phyloP scores from a whole-genome alignment of 2,797 vertebrate species.

The Staurois parvus region DNA sequence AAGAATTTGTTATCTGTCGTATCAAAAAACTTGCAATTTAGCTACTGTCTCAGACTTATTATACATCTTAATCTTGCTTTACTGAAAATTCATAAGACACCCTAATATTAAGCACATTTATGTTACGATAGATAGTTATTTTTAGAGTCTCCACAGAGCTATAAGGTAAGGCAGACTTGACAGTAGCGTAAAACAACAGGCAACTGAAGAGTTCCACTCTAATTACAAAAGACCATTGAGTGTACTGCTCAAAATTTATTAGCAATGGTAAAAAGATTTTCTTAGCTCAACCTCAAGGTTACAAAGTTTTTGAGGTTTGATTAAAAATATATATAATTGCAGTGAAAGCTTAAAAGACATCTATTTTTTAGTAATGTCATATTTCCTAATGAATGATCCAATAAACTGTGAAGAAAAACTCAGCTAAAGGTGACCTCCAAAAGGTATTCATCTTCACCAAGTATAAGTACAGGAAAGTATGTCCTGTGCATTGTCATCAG shows the following conservation, averaged over 20 bases:
- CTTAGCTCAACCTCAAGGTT: conserved; percentile 38
- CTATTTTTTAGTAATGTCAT: conserved; percentile 42
- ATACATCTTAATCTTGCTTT: too few species aligned
- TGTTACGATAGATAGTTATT: neutral
- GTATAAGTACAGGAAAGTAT: conserved; percentile 63
- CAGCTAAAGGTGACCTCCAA: conserved; percentile 66
- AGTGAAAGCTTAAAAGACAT: conserved; percentile 24
- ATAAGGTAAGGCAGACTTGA: neutral
- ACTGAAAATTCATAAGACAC: neutral
- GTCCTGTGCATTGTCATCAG: conserved; percentile 66
- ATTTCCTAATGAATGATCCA: conserved; percentile 45
- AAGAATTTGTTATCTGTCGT: too few species aligned
- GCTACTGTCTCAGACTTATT: too few species aligned
- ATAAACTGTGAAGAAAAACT: conserved; percentile 43
- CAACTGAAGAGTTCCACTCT: neutral
- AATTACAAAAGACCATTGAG: neutral
- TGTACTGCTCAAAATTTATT: conserved; percentile 23
- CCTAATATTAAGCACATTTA: neutral
- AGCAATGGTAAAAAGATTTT: conserved; percentile 11
- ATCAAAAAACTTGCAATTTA: too few species aligned
- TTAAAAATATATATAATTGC: conserved; percentile 46
- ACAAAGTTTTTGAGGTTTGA: conserved; percentile 22
- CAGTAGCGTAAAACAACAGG: conserved; percentile 4
- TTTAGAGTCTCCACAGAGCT: neutral
- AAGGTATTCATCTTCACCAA: conserved; percentile 38